A percentile compares a stretch with the other conserved stretches of the same genome.
phyloP scores from a whole-genome alignment of 1,140 invertebrate genomes.

The Calliphora vicina region DNA sequence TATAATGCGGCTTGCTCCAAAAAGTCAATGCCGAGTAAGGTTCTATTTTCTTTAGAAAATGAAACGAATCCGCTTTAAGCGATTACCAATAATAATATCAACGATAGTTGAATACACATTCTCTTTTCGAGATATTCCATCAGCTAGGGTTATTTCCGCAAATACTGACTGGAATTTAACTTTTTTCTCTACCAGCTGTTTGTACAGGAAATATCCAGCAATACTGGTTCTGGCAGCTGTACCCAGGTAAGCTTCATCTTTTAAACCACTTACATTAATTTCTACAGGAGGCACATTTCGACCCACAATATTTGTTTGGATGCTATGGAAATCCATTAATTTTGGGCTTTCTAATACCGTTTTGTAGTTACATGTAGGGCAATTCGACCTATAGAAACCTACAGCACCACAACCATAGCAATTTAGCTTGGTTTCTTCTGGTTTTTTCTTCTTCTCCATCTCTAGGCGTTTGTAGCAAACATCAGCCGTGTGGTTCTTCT shows the following conservation, averaged over 20 bases:
- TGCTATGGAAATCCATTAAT: slow-evolving; percentile 20
- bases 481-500: slow-evolving; percentile 29
- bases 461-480: slow-evolving; percentile 29
- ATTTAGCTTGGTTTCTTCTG: background rate
- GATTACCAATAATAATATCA: background rate
- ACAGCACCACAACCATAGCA: slow-evolving; percentile 21
- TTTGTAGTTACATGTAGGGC: slow-evolving; percentile 32
- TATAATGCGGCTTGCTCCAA: slow-evolving; percentile 33
- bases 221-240: slow-evolving; percentile 37
- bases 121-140: background rate
- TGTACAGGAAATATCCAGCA: slow-evolving; percentile 16
- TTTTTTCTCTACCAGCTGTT: slow-evolving; percentile 13
- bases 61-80: background rate
- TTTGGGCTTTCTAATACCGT: slow-evolving; percentile 23
- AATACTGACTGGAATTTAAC: background rate
- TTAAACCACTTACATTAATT: slow-evolving; percentile 35
- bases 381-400: slow-evolving; percentile 19
- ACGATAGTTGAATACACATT: background rate
- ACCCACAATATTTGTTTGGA: slow-evolving; percentile 24
- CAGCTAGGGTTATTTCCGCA: slow-evolving; percentile 10
- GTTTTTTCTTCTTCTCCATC: slow-evolving; percentile 2
- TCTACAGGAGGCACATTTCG: background rate
- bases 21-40: slow-evolving; percentile 22
- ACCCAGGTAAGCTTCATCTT: slow-evolving; percentile 36
- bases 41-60: slow-evolving; percentile 25